Evolutionary conservation across 1,140 invertebrate species (phyloP), one percentile per base, ranked within the genome.

Genomic region (Drosophila nikananu): DNA sequence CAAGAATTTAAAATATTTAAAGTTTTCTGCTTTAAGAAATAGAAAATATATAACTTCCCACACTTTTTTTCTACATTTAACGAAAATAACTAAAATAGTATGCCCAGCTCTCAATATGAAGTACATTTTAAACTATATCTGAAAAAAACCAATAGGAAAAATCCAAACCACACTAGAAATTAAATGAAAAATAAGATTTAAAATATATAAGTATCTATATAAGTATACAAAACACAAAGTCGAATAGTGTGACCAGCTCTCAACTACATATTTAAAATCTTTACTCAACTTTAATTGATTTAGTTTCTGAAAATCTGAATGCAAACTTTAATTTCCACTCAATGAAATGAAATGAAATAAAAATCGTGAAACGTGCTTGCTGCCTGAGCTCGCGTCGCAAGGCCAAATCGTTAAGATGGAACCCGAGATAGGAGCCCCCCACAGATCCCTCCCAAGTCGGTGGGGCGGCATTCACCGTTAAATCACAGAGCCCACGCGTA

Each of bases 401-500:
- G 63, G 67, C 63, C 63, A 71, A 71, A 71, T 67, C 67, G 44
- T 71, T 67, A 55, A 68, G 49, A 68, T 71, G 67, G 67, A 71
- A 71, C 35, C 44, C 32, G 27, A 73, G 70, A 71, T 71, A 73
- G 23, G n/a, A 27, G 48, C 58, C 1, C 12, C 25, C 48, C 12
- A 25, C 42, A 25, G 39, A 44, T 46, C 23, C 27, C 54, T 23
- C 10, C 25, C 30, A 27, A 48, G 41, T 37, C 51, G 35, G 30
- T 48, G 64, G 32, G 12, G 41, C 23, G 25, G 49, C 30, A 37
- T 49, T 70, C 49, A 73, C 70, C 70, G 66, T 71, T 59, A 54
- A 57, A 57, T 46, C 46, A 42, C 52, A 42, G 55, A 55, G 42
- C 72, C 72, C 79, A 82, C 61, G 79, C 71, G 80, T 67, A 82